Base-by-base conservation (phyloP, 2,113 vertebrate species). In the Amphiprion ocellaris region DNA sequence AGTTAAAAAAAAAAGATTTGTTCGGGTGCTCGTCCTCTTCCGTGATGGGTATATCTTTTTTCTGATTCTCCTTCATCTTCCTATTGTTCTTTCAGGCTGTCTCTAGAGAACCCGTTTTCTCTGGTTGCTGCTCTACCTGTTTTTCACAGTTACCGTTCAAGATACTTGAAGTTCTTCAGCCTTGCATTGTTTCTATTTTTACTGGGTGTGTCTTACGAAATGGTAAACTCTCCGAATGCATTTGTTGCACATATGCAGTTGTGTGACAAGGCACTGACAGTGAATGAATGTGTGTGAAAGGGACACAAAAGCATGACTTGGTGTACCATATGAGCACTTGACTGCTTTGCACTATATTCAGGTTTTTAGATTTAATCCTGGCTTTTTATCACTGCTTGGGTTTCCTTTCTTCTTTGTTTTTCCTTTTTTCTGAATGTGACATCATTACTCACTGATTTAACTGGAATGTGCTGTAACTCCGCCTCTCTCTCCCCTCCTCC, bases 391-490 rank as follows among this genome's bases (percentile, higher is more conserved):
- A 49, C 41, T 16, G 28, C 28, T 44, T 50, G 52, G 17, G n/a
- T 68, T 81, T 47, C 49, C 33, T 87, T 69, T 77, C 69, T 50
- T 67, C 56, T 78, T 79, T 89, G 55, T 89, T 82, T 82, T 79
- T 53, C 30, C 59, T 77, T 65, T 78, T 78, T 76, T 65, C 71
- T 75, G 44, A 73, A 79, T 77, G 86, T 94, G 91, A 93, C 93
- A 92, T 92, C 89, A 93, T 74, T 85, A 77, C 86, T 85, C 85
- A 62, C 74, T 74, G 79, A 80, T 89, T 72, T 65, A 76, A 88
- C 81, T 84, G 92, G 90, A 93, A 91, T 92, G 92, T 90, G 84
- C 80, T 74, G 9, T 89, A 74, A 87, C 82, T 81, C 92, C 86
- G 46, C 87, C 90, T 69, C 90, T 69, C 30, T 62, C 69, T 66